A percentile compares a stretch with the other conserved stretches of the same genome.
Conservation (phyloP, 2,797 vertebrate genomes). For the Anniella stebbinsi region DNA sequence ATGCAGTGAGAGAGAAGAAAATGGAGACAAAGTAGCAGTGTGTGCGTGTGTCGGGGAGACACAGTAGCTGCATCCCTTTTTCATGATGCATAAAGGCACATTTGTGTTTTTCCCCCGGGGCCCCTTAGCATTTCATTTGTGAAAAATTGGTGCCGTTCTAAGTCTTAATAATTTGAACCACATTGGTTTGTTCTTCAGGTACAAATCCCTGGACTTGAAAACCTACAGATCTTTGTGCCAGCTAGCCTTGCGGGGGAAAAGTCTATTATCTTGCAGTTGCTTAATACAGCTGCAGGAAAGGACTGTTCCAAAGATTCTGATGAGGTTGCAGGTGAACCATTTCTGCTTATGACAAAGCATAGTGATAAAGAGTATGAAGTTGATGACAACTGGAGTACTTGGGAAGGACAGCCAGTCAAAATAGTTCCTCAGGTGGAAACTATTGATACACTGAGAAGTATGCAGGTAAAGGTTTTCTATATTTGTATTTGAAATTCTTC, state of each 20-base stretch:
- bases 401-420: constrained; percentile 88
- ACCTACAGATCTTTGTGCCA: constrained; percentile 93
- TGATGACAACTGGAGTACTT: constrained; percentile 84
- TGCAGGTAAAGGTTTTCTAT: constrained; percentile 85
- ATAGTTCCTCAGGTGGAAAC: constrained; percentile 94
- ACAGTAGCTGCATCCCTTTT: not conserved
- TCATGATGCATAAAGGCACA: not conserved
- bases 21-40: not conserved
- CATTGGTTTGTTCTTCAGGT: constrained; percentile 80
- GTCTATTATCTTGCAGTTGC: constrained; percentile 91
- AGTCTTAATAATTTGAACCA: not conserved
- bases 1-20: not conserved
- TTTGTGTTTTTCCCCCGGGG: not conserved
- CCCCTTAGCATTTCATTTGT: no score
- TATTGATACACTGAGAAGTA: constrained; percentile 90
- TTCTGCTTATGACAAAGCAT: constrained; percentile 93
- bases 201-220: constrained; percentile 92
- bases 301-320: constrained; percentile 96
- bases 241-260: constrained; percentile 84
- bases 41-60: rapidly evolving
- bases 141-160: not conserved
- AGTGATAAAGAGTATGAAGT: constrained; percentile 75
- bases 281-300: constrained; percentile 94
- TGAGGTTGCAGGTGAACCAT: constrained; percentile 87
- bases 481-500: not conserved